phyloP scores from a whole-genome alignment of 2,797 vertebrate species.

The Anguilla marmorata region DNA sequence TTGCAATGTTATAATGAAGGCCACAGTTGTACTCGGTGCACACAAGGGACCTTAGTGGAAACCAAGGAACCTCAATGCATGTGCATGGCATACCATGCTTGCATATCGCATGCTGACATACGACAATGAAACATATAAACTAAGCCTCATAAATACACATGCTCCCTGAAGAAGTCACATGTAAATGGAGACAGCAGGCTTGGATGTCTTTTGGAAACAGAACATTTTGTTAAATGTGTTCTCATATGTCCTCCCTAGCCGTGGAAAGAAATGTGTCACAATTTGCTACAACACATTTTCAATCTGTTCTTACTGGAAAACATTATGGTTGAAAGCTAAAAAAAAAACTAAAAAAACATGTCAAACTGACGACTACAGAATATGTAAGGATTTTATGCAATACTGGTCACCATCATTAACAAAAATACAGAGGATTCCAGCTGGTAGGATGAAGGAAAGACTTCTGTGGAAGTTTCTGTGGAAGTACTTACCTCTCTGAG shows the following conservation, averaged over 20 bases:
- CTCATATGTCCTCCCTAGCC: not conserved
- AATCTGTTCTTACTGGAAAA: slow-evolving; percentile 11
- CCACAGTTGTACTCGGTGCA: not conserved
- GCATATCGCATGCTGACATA: not conserved
- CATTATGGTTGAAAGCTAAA: not conserved
- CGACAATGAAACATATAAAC: not conserved
- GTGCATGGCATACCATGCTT: not conserved
- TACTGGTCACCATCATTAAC: not conserved
- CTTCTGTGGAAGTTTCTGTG: not conserved
- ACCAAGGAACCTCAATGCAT: not conserved
- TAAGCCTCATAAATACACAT: not conserved
- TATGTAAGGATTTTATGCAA: not conserved
- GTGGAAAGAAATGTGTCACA: not conserved
- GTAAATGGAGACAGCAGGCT: not conserved
- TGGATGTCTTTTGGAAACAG: slow-evolving; percentile 9
- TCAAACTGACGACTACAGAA: not conserved
- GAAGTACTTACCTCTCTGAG: not conserved
- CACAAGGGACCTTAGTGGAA: not conserved
- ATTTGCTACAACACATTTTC: not conserved
- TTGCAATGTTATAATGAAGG: not conserved
- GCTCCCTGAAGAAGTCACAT: not conserved
- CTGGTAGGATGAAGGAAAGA: not conserved
- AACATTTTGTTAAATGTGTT: not conserved
- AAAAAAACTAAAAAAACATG: not conserved
- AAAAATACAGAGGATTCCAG: not conserved